These are phyloP conservation scores for Nasonia vitripennis DNA, from an alignment of 1,140 invertebrate genomes.

Conservation along the genomic window DNA sequence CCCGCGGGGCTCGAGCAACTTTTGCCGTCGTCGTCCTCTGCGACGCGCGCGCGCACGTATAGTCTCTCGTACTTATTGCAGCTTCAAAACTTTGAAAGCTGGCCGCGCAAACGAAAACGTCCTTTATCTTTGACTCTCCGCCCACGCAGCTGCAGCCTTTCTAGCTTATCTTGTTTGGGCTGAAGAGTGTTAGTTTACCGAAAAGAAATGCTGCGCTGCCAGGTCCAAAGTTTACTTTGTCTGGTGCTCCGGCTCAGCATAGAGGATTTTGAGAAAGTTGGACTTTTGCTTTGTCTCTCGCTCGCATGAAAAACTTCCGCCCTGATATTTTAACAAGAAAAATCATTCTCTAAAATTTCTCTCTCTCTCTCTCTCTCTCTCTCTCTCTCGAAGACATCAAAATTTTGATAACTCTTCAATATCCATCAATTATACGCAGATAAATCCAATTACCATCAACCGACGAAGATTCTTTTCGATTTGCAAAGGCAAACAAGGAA, in stretches of 20 bases:
- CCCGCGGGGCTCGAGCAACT: neutral
- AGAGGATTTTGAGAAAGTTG: neutral
- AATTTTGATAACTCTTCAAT: too few relatives aligned
- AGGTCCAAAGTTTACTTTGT: neutral
- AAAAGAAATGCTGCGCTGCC: neutral
- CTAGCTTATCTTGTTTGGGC: neutral
- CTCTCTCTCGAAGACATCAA: too few relatives aligned
- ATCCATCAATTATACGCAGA: neutral
- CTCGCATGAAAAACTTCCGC: neutral
- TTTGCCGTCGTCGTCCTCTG: constrained; percentile 54
- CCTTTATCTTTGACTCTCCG: constrained; percentile 27
- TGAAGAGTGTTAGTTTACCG: constrained; percentile 8
- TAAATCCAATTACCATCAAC: neutral
- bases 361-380: too few relatives aligned
- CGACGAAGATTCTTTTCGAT: neutral
- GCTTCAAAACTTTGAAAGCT: constrained; percentile 10
- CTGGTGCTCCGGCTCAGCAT: neutral
- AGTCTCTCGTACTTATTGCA: constrained; percentile 36
- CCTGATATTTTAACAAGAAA: too few relatives aligned
- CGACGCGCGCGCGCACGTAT: neutral
- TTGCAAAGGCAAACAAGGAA: neutral
- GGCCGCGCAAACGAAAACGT: constrained; percentile 1
- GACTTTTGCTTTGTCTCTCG: neutral
- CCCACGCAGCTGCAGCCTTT: neutral
- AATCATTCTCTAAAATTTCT: neutral